A percentile compares a stretch with the other conserved stretches of the same genome.
phyloP scores from a whole-genome alignment of 2,797 vertebrate species.

The Propithecus deckenii region DNA sequence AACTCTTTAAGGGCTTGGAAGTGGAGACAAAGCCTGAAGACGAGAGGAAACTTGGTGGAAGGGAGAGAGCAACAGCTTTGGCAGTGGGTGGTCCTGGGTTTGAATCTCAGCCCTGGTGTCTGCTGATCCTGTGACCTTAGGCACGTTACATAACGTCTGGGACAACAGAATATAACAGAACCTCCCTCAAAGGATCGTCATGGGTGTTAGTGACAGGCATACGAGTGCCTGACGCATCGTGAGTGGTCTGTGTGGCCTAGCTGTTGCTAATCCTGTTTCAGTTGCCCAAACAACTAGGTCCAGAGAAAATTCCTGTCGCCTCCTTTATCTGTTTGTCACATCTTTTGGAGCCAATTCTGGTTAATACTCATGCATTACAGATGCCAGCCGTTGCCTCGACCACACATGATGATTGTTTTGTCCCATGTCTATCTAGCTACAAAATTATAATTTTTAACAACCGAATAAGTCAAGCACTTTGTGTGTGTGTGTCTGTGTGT shows the following conservation, averaged over 20 bases:
- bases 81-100: not conserved
- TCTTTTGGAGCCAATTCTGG: not conserved
- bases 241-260: fast-evolving
- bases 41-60: not conserved
- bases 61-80: not conserved
- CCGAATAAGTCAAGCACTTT: not conserved
- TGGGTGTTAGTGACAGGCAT: not conserved
- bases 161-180: no score
- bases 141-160: fast-evolving
- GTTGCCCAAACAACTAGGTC: not conserved
- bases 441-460: not conserved
- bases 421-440: not conserved
- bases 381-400: not conserved
- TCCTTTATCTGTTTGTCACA: not conserved
- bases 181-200: fast-evolving
- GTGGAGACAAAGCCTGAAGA: not conserved
- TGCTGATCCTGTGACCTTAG: not conserved
- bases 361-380: not conserved
- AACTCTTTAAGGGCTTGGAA: not conserved
- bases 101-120: not conserved
- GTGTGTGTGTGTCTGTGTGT: not conserved
- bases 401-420: not conserved
- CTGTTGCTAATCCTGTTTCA: not conserved
- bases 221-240: fast-evolving
- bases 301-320: not conserved